These are phyloP conservation scores for Rhabdomys pumilio DNA, from an alignment of 2,797 vertebrate species.

Conservation along the genomic window DNA sequence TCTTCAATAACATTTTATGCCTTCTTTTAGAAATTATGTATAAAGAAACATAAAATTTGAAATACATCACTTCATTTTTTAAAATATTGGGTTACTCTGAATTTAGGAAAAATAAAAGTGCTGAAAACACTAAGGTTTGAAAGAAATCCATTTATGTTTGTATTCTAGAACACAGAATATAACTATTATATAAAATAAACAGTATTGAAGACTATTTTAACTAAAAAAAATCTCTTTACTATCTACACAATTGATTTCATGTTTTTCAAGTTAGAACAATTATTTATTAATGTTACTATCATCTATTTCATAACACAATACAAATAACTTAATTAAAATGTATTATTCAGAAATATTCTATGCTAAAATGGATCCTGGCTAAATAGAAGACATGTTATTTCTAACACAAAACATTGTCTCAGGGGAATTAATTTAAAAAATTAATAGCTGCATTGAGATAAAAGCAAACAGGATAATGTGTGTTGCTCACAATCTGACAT, in stretches of 20 bases:
- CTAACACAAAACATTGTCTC: constrained; percentile 54
- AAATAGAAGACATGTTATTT: constrained; percentile 66
- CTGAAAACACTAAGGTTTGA: constrained; percentile 59
- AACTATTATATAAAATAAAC: constrained; percentile 49
- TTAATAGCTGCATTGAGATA: constrained; percentile 55
- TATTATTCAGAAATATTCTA: constrained; percentile 61
- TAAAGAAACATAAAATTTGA: not conserved
- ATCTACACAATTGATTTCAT: constrained; percentile 52
- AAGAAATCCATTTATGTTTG: constrained; percentile 44
- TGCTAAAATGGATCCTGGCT: constrained; percentile 43
- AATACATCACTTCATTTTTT: not conserved
- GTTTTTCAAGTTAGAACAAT: constrained; percentile 55
- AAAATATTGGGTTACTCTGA: constrained; percentile 19
- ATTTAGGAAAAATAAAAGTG: constrained; percentile 58
- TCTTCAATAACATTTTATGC: constrained; percentile 33
- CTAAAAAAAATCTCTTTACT: constrained; percentile 50
- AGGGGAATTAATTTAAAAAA: constrained; percentile 60
- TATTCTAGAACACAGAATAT: constrained; percentile 50
- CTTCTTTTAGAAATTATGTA: constrained; percentile 51
- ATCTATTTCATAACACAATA: constrained; percentile 55
- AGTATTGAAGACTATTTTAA: constrained; percentile 34
- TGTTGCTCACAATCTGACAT: constrained; percentile 30
- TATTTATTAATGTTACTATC: constrained; percentile 49
- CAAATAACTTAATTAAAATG: constrained; percentile 70
- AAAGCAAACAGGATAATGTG: not conserved